Conservation (phyloP, 64 coral and sea anemone genomes). For the Cladopsammia gracilis region DNA sequence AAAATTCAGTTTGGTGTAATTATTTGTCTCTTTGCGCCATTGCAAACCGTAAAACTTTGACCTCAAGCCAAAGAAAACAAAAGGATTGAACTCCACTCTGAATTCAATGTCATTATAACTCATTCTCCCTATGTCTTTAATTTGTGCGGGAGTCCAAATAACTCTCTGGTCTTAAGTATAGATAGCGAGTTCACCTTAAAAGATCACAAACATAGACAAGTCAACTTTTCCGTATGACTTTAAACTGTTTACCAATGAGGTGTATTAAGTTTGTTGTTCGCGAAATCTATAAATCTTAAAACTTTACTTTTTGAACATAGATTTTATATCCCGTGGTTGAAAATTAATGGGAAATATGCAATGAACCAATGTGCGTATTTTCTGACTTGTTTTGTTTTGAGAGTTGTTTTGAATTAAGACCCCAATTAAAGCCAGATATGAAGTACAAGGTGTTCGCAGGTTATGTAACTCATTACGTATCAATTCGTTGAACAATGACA, state of each 20-base stretch:
- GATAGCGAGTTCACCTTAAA: not conserved
- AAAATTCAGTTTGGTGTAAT: conserved; percentile 18
- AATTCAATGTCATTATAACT: conserved; percentile 8
- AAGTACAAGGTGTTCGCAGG: too few relatives aligned
- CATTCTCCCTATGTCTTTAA: conserved; percentile 30
- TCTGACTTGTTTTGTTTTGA: too few relatives aligned
- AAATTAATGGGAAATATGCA: too few relatives aligned
- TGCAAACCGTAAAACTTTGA: conserved; percentile 30
- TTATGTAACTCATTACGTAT: too few relatives aligned
- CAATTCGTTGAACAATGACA: too few relatives aligned
- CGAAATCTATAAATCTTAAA: too few relatives aligned
- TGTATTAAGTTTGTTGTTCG: too few relatives aligned
- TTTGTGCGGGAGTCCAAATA: conserved; percentile 16
- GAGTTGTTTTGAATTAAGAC: too few relatives aligned
- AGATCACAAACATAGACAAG: not conserved
- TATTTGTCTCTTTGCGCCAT: not conserved
- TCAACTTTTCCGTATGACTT: not conserved
- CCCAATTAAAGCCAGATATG: too few relatives aligned
- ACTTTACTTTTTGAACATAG: too few relatives aligned
- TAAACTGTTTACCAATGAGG: not conserved
- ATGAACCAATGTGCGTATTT: too few relatives aligned
- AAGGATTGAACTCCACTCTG: not conserved
- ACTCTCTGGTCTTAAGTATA: not conserved
- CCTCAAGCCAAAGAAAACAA: conserved; percentile 53
- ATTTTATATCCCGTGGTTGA: too few relatives aligned